Conservation (phyloP, 2,797 vertebrate species). For the Sarcoramphus papa region DNA sequence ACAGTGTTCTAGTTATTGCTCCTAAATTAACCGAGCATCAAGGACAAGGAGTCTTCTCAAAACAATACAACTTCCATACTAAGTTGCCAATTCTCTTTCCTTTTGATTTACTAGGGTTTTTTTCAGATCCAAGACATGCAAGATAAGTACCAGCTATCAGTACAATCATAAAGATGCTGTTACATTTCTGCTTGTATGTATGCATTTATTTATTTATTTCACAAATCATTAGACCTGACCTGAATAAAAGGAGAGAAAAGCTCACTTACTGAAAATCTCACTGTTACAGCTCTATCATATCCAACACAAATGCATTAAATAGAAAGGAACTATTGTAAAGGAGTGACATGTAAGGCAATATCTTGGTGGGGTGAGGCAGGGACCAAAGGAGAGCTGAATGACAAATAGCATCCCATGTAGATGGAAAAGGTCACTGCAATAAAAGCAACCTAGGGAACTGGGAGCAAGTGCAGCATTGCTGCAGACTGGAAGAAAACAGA, state of each 20-base stretch:
- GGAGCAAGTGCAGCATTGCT: slow-evolving; percentile 50
- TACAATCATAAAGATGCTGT: background rate
- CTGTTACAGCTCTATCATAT: background rate
- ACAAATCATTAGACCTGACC: slow-evolving; percentile 35
- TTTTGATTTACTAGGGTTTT: background rate
- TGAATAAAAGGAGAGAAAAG: background rate
- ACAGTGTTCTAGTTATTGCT: background rate
- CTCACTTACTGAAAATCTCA: slow-evolving; percentile 21
- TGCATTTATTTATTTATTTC: slow-evolving; percentile 12
- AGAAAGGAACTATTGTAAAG: background rate
- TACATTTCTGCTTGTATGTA: background rate
- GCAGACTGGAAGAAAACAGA: slow-evolving; percentile 51
- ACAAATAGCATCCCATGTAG: slow-evolving; percentile 17
- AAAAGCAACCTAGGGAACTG: slow-evolving; percentile 66
- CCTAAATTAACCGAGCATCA: slow-evolving; percentile 26
- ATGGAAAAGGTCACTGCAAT: slow-evolving; percentile 68
- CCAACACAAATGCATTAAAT: slow-evolving; percentile 35
- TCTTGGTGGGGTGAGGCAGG: background rate
- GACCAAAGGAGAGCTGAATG: slow-evolving; percentile 1
- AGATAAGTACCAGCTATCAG: background rate
- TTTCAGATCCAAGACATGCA: background rate
- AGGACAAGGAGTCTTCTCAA: background rate
- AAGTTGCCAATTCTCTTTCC: background rate
- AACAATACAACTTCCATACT: background rate
- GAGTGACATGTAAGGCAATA: background rate